phyloP scores from a whole-genome alignment of 2,888 invertebrate genomes.

The Ophioninae sp. region DNA sequence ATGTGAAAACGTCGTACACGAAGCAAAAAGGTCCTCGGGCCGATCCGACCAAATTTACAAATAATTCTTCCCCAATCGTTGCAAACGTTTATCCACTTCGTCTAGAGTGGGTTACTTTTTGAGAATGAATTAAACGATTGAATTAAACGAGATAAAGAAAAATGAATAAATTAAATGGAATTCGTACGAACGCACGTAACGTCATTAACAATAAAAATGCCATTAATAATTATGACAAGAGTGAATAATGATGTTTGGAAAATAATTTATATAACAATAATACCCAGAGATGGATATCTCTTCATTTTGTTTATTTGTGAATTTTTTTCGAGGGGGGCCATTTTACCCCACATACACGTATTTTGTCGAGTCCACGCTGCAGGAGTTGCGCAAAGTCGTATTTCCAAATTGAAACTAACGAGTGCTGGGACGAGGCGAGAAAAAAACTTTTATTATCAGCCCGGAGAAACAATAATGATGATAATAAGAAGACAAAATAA shows the following conservation, averaged over 20 bases:
- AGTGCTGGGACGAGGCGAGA: neutral
- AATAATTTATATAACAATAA: too few species aligned
- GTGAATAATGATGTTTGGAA: too few species aligned
- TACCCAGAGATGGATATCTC: neutral
- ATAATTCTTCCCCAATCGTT: neutral
- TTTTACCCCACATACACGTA: neutral
- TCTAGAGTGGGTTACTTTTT: neutral
- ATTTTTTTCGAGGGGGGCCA: neutral
- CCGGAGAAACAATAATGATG: neutral
- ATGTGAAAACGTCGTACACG: slow-evolving; percentile 37
- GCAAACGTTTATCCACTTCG: neutral
- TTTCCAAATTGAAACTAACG: slow-evolving; percentile 39
- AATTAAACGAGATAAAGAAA: too few species aligned
- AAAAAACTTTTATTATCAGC: slow-evolving; percentile 4
- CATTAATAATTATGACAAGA: too few species aligned
- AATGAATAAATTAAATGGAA: too few species aligned
- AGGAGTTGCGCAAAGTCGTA: slow-evolving; percentile 9
- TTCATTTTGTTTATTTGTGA: neutral
- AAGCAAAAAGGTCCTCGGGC: slow-evolving; percentile 59
- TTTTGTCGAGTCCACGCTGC: neutral
- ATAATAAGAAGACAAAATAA: neutral
- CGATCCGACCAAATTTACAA: slow-evolving; percentile 65
- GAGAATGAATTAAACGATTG: too few species aligned
- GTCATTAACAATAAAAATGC: too few species aligned
- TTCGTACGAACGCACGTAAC: too few species aligned